Evolutionary conservation across 2,888 invertebrate species (phyloP).

Genomic region (Drosophila rubida): DNA sequence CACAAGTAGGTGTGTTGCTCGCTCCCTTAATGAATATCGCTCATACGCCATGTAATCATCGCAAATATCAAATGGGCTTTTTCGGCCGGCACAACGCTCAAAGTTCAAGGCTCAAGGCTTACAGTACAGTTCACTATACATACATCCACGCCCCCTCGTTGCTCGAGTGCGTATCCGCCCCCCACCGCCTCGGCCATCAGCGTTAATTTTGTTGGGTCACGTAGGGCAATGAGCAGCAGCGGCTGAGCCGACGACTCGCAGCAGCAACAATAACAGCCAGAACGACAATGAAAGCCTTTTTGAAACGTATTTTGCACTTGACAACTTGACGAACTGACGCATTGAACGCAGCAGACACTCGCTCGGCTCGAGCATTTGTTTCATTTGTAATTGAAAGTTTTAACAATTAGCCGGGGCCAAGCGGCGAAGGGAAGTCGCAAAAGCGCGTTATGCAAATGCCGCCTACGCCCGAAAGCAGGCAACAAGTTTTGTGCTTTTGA

Average conservation of each 20-base stretch:
- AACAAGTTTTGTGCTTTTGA: conserved; percentile 45
- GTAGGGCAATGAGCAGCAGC: conserved; percentile 49
- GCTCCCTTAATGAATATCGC: conserved; percentile 61
- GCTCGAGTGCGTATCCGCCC: not conserved
- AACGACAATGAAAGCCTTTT: conserved; percentile 35
- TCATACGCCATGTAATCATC: conserved; percentile 63
- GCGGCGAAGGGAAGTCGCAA: conserved; percentile 3
- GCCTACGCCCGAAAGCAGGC: conserved; percentile 46
- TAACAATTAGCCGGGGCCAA: conserved; percentile 62
- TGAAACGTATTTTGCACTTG: conserved; percentile 65
- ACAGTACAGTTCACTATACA: conserved; percentile 14
- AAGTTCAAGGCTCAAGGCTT: conserved; percentile 69
- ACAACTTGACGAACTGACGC: conserved; percentile 40
- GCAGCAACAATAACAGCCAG: conserved; percentile 45
- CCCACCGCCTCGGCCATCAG: conserved; percentile 3
- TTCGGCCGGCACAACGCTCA: conserved; percentile 17
- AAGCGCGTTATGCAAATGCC: conserved; percentile 28
- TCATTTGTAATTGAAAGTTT: conserved; percentile 65
- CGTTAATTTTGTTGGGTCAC: conserved; percentile 68
- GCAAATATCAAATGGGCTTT: conserved; percentile 37
- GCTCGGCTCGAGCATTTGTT: conserved; percentile 44
- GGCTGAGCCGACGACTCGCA: conserved; percentile 52
- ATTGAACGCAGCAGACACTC: conserved; percentile 42
- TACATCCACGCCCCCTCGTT: conserved; percentile 15
- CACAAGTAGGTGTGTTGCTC: not conserved